Conservation (phyloP, 2,797 vertebrate species). For the Anabacerthia variegaticeps region DNA sequence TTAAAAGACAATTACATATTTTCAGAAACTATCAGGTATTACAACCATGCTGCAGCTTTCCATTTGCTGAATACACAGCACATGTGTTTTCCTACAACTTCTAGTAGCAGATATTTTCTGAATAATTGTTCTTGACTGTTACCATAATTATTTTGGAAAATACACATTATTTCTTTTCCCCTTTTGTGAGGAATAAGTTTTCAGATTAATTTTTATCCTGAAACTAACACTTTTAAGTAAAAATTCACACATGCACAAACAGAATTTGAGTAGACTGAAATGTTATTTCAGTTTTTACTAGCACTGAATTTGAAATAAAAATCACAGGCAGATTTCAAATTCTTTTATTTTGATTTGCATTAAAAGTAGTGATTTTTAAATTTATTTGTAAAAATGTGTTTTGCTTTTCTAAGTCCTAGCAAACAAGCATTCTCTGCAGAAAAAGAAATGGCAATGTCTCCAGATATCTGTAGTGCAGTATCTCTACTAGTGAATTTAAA, state of each 20-base stretch:
- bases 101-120: not conserved
- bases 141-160: not conserved
- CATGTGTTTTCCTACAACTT: not conserved
- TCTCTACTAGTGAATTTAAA: not conserved
- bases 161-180: not conserved
- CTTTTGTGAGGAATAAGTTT: not conserved
- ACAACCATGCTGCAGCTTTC: not conserved
- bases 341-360: not conserved
- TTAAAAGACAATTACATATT: not conserved
- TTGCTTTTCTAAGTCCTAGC: not conserved
- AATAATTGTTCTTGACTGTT: not conserved
- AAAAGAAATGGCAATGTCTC: not conserved
- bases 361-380: not conserved
- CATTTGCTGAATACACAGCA: not conserved
- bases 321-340: not conserved
- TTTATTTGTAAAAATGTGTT: not conserved
- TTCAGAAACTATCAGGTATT: not conserved
- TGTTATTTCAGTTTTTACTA: not conserved
- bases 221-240: not conserved
- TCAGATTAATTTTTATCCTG: not conserved
- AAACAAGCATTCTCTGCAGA: not conserved
- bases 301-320: not conserved
- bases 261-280: not conserved
- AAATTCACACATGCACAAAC: not conserved
- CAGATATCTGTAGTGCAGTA: not conserved